A percentile compares a stretch with the other conserved stretches of the same genome.
Evolutionary conservation across 2,888 invertebrate genomes (phyloP).

Genomic region (Metalampra italica): DNA sequence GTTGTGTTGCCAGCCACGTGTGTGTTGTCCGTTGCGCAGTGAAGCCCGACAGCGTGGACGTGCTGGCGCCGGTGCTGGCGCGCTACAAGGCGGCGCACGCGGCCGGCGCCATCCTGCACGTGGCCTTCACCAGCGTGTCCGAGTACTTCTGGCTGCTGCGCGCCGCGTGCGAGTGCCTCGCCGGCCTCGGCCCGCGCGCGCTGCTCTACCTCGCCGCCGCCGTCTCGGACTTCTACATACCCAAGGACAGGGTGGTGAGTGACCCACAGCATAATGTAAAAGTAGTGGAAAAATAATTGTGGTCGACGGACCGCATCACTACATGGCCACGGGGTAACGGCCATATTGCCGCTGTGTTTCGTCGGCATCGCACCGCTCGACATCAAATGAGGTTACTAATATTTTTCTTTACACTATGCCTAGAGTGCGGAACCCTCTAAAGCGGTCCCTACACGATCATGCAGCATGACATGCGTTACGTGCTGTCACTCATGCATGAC

Average conservation of each 20-base stretch:
- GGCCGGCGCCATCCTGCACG: constrained; percentile 84
- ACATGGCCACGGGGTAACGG: not conserved
- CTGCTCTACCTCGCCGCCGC: constrained; percentile 98
- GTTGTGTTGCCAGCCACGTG: too few relatives aligned
- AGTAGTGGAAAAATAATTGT: not conserved
- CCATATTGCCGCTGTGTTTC: too few relatives aligned
- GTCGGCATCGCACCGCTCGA: too few relatives aligned
- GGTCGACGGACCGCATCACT: not conserved
- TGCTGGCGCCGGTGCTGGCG: constrained; percentile 83
- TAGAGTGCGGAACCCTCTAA: too few relatives aligned
- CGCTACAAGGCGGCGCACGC: constrained; percentile 90
- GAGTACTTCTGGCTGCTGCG: constrained; percentile 96
- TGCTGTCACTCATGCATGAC: too few relatives aligned
- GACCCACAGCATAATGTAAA: not conserved
- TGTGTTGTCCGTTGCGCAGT: constrained; percentile 59
- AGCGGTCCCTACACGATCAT: too few relatives aligned
- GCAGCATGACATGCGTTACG: too few relatives aligned
- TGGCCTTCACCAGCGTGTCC: constrained; percentile 90
- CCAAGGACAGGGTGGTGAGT: constrained; percentile 92
- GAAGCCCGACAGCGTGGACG: constrained; percentile 84
- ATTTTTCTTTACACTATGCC: too few relatives aligned
- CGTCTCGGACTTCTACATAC: constrained; percentile 99
- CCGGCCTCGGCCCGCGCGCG: constrained; percentile 81
- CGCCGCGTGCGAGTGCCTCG: constrained; percentile 88
- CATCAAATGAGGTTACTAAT: too few relatives aligned